phyloP scores from a whole-genome alignment of 2,888 invertebrate species.

The Geophilus truncorum region DNA sequence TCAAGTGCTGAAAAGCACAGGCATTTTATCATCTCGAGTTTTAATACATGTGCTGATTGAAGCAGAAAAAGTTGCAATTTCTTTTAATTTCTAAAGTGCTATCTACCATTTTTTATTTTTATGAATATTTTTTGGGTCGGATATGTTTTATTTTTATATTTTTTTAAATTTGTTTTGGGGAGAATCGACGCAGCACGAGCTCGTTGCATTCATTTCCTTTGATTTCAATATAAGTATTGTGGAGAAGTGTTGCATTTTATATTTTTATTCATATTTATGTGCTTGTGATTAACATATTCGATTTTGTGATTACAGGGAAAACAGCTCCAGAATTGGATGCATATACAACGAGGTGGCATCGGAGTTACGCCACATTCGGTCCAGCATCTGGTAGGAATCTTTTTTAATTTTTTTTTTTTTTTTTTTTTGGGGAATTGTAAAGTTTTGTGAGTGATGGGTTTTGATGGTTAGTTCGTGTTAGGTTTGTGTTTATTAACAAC shows the following conservation, averaged over 20 bases:
- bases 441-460: background rate
- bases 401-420: background rate
- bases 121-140: background rate
- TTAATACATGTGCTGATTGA: slow-evolving; percentile 1
- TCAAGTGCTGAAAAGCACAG: background rate
- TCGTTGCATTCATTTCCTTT: background rate
- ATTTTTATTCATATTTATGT: background rate
- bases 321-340: background rate
- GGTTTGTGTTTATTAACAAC: too few relatives aligned
- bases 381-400: background rate
- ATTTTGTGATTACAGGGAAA: background rate
- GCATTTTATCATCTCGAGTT: background rate
- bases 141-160: background rate
- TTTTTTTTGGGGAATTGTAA: background rate
- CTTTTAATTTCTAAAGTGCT: background rate
- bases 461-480: background rate
- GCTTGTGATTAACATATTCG: background rate
- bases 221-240: background rate
- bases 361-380: background rate
- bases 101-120: background rate
- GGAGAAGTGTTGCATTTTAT: background rate
- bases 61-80: background rate
- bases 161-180: background rate
- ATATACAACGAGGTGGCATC: background rate
- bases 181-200: background rate